Evolutionary conservation across 1,140 invertebrate genomes (phyloP).

Genomic region (Asobara japonica): DNA sequence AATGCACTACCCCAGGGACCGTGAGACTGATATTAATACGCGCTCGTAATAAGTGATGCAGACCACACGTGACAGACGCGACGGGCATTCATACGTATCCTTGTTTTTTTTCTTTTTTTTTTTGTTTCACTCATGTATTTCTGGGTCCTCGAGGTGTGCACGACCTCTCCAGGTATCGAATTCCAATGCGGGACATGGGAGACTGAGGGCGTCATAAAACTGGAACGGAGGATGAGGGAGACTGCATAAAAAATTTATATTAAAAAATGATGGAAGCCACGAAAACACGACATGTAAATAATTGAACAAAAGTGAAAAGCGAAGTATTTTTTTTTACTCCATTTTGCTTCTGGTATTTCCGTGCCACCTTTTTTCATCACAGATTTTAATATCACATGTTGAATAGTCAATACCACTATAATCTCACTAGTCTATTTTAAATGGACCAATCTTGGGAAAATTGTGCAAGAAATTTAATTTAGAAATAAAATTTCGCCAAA

Average conservation of each 20-base stretch:
- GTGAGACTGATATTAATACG: constrained; percentile 40
- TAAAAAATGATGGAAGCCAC: not conserved
- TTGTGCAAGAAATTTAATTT: too few species aligned
- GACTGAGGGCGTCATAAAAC: constrained; percentile 38
- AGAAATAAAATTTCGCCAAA: too few species aligned
- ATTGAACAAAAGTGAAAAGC: not conserved
- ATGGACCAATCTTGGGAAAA: too few species aligned
- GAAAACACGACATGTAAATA: constrained; percentile 30
- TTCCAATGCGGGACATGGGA: constrained; percentile 44
- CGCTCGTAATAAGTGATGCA: constrained; percentile 26
- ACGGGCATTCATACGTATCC: constrained; percentile 12
- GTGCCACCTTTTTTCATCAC: not conserved
- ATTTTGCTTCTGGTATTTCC: not conserved
- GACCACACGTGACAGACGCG: constrained; percentile 27
- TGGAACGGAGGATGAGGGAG: constrained; percentile 11
- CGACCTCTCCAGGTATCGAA: constrained; percentile 26
- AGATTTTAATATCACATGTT: not conserved
- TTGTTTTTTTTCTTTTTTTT: not conserved
- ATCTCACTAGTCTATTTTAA: too few species aligned
- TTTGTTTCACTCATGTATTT: not conserved
- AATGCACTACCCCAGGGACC: constrained; percentile 27
- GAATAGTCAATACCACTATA: too few species aligned
- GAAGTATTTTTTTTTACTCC: not conserved
- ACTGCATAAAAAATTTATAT: not conserved
- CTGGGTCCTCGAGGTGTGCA: not conserved